Evolutionary conservation across 2,113 vertebrate species (phyloP), one percentile per base, ranked within the genome.

Genomic region (Lampris incognitus): DNA sequence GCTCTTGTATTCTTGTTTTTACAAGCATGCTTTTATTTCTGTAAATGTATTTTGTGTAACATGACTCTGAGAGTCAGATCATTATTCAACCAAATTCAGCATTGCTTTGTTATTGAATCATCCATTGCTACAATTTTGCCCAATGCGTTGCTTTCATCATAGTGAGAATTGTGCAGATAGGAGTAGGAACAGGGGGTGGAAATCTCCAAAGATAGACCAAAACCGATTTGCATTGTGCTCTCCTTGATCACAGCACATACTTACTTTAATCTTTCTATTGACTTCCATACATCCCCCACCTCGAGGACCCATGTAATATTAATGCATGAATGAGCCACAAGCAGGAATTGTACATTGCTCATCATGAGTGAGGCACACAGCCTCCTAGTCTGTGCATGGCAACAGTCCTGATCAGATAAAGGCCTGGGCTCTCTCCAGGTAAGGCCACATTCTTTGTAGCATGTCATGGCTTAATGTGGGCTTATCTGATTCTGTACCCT

Each of bases 401-500:
- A 90, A 88, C 89, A 91, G 83, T 69, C 72, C 69, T 46, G 40
- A 88, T 73, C 81, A 82, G 54, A 85, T 74, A 78, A 77, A 83
- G 74, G 69, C 79, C 84, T 66, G 55, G 44, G 48, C 65, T 55
- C 41, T 51, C 49, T 76, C 58, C 83, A 74, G 72, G 66, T 79
- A 56, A 55, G 81, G 77, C 81, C 74, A 62, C 38, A 72, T 72
- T 75, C 69, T 81, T 46, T 3, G 67, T 86, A 59, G 42, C 52
- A 8, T 80, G 86, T 76, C 60, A 72, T 76, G 80, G 86, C 88
- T 91, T 90, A 90, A 74, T 89, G 83, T 61, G 74, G 81, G 84
- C 88, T 93, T 89, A 91, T 91, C 91, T 82, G 78, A 85, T 81
- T 66, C 83, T 85, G 80, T 87, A 83, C 83, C 83, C 82, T 79